Conservation (phyloP, 2,888 invertebrate species). For the Latheticus oryzae region DNA sequence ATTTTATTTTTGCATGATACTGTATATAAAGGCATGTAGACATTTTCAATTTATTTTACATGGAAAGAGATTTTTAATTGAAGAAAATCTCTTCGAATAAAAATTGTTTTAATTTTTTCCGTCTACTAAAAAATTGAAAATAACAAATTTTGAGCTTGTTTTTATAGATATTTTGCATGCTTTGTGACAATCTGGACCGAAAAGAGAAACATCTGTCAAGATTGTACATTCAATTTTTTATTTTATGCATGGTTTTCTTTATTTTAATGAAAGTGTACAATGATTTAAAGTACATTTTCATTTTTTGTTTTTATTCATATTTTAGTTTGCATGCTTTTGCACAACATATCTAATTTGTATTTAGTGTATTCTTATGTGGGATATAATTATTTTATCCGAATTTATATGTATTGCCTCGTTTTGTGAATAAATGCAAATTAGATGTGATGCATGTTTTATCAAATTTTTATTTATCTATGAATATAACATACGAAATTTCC, state of each 20-base stretch:
- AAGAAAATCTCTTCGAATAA: too few relatives aligned
- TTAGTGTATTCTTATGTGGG: not conserved
- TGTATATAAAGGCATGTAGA: conserved; percentile 53
- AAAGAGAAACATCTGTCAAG: conserved; percentile 40
- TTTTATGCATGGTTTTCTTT: conserved; percentile 47
- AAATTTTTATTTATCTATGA: conserved; percentile 40
- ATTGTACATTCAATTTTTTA: conserved; percentile 40
- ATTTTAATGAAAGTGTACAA: conserved; percentile 42
- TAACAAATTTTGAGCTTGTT: conserved; percentile 27
- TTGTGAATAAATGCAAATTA: conserved; percentile 23
- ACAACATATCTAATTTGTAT: conserved; percentile 50
- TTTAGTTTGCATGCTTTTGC: conserved; percentile 54
- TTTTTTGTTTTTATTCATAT: conserved; percentile 33
- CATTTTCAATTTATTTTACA: conserved; percentile 39
- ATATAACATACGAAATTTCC: conserved; percentile 37
- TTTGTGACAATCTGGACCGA: conserved; percentile 10
- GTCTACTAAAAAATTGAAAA: conserved; percentile 31
- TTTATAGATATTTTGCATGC: conserved; percentile 37
- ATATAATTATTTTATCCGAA: too few relatives aligned
- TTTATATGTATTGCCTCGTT: too few relatives aligned
- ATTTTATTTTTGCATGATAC: conserved; percentile 52
- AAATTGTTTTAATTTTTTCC: too few relatives aligned
- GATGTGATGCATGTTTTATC: conserved; percentile 33
- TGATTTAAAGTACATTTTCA: too few relatives aligned
- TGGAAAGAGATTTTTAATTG: not conserved